These are phyloP conservation scores for Hippasteria phrygiana DNA, from an alignment of 53 echinoderm and acorn worm genomes.

Conservation along the genomic window DNA sequence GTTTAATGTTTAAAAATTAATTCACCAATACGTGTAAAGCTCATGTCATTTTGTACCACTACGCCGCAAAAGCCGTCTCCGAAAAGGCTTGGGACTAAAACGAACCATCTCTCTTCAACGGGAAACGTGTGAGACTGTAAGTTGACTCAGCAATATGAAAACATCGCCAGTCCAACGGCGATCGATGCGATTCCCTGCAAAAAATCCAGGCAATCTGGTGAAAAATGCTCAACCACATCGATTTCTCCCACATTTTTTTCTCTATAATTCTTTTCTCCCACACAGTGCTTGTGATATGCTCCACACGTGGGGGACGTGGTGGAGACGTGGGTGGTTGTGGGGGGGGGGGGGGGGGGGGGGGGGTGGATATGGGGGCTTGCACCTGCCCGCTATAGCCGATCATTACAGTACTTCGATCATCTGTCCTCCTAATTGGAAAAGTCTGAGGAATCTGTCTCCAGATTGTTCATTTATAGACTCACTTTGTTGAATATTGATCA, in stretches of 20 bases:
- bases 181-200: background rate
- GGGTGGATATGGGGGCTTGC: background rate
- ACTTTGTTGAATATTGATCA: no score
- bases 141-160: background rate
- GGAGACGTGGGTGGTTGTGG: no score
- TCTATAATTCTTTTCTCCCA: background rate
- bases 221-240: background rate
- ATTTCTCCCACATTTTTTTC: background rate
- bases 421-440: no score
- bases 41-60: background rate
- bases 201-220: background rate
- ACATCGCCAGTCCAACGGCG: background rate
- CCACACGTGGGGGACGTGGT: background rate
- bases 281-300: background rate
- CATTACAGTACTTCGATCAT: no score
- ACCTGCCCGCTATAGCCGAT: background rate
- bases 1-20: no score
- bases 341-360: no score
- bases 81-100: no score
- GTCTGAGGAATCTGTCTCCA: no score
- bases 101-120: background rate
- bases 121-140: background rate
- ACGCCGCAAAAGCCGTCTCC: background rate
- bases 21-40: no score
- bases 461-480: no score